Percentiles rank a stretch among this genome's conserved stretches.
These are phyloP conservation scores for Pelochelys cantorii DNA, from an alignment of 2,797 vertebrate species.

Conservation along the genomic window DNA sequence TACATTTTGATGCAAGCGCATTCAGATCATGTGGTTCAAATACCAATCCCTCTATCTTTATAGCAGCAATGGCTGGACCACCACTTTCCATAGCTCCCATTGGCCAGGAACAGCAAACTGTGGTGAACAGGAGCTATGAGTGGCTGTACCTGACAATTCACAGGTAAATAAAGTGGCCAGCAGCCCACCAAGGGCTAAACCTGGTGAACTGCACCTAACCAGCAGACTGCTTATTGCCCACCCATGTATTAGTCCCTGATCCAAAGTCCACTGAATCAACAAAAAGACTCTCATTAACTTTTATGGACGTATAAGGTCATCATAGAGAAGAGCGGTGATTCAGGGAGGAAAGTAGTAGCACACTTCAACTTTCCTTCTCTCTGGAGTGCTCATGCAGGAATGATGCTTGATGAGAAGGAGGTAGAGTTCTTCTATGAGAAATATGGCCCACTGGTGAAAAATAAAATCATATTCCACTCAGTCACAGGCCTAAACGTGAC, in stretches of 20 bases:
- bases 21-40: neutral
- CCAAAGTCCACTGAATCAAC: neutral
- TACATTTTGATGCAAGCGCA: neutral
- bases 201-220: no score
- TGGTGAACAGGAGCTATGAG: no score
- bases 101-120: no score
- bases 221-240: no score
- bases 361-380: rapidly evolving
- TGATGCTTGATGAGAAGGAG: neutral
- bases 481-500: neutral
- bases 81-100: no score
- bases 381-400: neutral
- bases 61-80: neutral
- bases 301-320: neutral
- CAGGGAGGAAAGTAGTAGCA: neutral
- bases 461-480: neutral
- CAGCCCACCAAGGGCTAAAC: no score
- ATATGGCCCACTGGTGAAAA: neutral
- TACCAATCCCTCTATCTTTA: neutral
- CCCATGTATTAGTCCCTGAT: neutral
- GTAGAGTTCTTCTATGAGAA: neutral
- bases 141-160: no score
- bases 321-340: neutral
- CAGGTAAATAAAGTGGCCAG: no score
- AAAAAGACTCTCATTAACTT: neutral